phyloP scores from a whole-genome alignment of 2,113 vertebrate genomes.

The Ophthalmolycus amberensis region DNA sequence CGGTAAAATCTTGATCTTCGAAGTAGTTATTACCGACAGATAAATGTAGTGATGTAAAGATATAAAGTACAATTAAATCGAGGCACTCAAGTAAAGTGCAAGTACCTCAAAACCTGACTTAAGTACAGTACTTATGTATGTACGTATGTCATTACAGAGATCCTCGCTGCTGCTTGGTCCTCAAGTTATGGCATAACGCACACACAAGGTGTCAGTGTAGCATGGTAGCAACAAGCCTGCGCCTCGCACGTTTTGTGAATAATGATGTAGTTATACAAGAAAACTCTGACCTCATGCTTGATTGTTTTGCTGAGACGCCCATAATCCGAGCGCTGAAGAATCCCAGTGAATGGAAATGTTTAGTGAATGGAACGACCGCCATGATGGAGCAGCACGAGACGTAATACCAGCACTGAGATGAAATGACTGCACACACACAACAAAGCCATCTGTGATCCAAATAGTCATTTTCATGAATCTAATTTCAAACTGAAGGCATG shows the following conservation, averaged over 20 bases:
- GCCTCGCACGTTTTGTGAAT: slow-evolving; percentile 10
- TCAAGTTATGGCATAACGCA: slow-evolving; percentile 7
- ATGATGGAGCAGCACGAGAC: background rate
- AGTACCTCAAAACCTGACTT: background rate
- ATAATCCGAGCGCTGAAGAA: background rate
- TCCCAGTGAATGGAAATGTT: background rate
- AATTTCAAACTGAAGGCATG: slow-evolving; percentile 16
- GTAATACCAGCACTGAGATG: background rate
- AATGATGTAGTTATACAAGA: slow-evolving; percentile 19
- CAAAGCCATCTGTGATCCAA: slow-evolving; percentile 14
- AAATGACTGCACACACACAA: background rate
- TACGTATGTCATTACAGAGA: too few relatives aligned
- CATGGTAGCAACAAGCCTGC: background rate
- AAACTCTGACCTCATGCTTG: background rate
- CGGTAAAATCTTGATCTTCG: background rate
- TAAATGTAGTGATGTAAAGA: background rate
- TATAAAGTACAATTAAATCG: background rate
- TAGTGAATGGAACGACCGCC: background rate
- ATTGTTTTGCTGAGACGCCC: slow-evolving; percentile 17
- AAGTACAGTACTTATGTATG: background rate
- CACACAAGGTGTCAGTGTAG: slow-evolving; percentile 55
- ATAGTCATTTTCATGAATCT: background rate
- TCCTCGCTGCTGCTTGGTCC: background rate
- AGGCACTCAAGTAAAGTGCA: background rate
- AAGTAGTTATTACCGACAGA: background rate